phyloP scores from a whole-genome alignment of 2,113 vertebrate genomes.

The Telmatochromis sp. region DNA sequence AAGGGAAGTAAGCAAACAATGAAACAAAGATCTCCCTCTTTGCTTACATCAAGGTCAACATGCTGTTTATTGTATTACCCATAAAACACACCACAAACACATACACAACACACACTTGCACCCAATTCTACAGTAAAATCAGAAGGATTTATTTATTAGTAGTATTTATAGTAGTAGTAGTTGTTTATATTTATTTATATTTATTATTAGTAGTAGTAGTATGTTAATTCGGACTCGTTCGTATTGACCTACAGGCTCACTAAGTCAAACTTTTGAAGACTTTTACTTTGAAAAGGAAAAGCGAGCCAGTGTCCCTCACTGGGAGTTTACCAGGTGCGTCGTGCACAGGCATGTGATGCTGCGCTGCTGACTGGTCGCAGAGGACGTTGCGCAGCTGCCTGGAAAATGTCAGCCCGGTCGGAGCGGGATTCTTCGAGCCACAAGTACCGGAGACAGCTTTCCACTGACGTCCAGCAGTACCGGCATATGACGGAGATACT shows the following conservation, averaged over 20 bases:
- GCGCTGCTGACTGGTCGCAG: neutral
- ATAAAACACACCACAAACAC: neutral
- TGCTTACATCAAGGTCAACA: neutral
- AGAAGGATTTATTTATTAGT: neutral
- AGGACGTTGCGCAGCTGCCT: neutral
- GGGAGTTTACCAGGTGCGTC: neutral
- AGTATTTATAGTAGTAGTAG: neutral
- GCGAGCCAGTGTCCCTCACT: neutral
- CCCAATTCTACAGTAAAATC: rapidly evolving
- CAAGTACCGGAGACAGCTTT: neutral
- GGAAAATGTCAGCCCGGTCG: neutral
- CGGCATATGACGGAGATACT: neutral
- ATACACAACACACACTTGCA: rapidly evolving
- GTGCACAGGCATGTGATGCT: neutral
- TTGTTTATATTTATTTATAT: neutral
- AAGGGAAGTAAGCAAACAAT: neutral
- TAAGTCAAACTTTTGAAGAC: neutral
- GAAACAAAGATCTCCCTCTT: neutral
- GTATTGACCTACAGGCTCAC: no score
- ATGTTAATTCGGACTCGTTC: neutral
- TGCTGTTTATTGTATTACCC: neutral
- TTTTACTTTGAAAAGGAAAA: neutral
- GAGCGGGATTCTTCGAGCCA: neutral
- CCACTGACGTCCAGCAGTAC: neutral
- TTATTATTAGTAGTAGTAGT: rapidly evolving